Evolutionary conservation across 1,140 invertebrate genomes (phyloP).

Genomic region (Oscheius sp.): DNA sequence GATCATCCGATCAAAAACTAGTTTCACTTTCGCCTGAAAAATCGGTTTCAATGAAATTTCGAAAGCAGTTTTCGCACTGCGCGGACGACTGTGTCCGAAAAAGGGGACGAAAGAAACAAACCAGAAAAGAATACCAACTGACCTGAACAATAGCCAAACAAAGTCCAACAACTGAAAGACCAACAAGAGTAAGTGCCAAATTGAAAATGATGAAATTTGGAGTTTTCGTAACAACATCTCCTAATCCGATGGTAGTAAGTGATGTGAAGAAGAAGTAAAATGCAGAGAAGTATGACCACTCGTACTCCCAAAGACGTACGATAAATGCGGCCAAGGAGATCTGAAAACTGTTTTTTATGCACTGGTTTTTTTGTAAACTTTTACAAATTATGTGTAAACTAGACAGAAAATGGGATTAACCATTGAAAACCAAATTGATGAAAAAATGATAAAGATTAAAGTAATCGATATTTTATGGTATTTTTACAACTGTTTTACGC

Average conservation of each 20-base stretch:
- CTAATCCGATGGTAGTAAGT: conserved; percentile 77
- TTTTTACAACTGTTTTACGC: too few species aligned
- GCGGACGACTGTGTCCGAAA: not conserved
- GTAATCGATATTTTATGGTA: too few species aligned
- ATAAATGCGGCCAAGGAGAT: conserved; percentile 4
- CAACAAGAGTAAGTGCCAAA: conserved; percentile 31
- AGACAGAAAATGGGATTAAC: too few species aligned
- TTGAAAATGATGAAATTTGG: conserved; percentile 41
- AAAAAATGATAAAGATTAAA: too few species aligned
- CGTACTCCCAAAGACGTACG: conserved; percentile 67
- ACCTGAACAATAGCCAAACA: conserved; percentile 34
- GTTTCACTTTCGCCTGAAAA: conserved; percentile 32
- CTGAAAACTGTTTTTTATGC: too few species aligned
- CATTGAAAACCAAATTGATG: too few species aligned
- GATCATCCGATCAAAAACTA: conserved; percentile 34
- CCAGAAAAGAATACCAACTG: not conserved
- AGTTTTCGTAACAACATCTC: conserved; percentile 40
- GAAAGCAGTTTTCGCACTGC: not conserved
- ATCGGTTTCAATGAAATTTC: too few species aligned
- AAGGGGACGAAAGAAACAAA: not conserved
- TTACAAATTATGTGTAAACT: too few species aligned
- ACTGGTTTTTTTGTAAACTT: too few species aligned
- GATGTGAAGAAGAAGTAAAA: conserved; percentile 91
- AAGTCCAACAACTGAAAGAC: conserved; percentile 33
- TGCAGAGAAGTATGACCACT: conserved; percentile 78